Base-by-base conservation (phyloP, 2,797 vertebrate genomes). In the Sandelia bainsii region DNA sequence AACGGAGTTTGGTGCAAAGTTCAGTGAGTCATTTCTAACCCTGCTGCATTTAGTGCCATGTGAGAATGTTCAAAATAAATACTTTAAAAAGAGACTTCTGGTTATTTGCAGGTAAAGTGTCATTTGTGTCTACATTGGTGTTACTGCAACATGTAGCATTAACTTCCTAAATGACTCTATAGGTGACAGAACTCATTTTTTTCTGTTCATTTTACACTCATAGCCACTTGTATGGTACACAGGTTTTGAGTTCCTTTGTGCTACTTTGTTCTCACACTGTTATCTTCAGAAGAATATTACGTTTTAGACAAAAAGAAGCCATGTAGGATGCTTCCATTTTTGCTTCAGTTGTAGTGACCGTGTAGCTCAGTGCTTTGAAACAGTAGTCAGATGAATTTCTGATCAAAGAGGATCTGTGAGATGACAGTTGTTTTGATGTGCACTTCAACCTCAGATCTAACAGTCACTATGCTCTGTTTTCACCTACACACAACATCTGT, bases 341-440 rank as follows among this genome's bases (percentile, higher is more conserved):
- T 44, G 54, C 54, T 57, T 44, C 49, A 20, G 49, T 29, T 1
- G 25, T 12, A n/a, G 69, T 0, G 27, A 20, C 48, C 68, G 72
- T 53, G 60, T 14, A 4, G 64, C 62, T 70, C 27, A 8, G 11
- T 0, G 27, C 78, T 80, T 79, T 90, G 62, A 73, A 78, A 75
- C 60, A 9, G 68, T 32, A 49, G 52, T 77, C 44, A 11, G 56
- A n/a, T 6, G 17, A 29, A 77, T 81, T 13, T 80, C 49, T 69
- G 77, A 91, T 92, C 88, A 92, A 86, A 90, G 84, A 42, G 39
- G 51, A 62, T 81, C 71, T 46, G 65, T 45, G 50, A 76, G 53
- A 40, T 67, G 85, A 66, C 77, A 81, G 77, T 69, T 85, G 77
- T 84, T 91, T 86, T 88, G 74, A 87, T 89, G 85, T 90, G 53